A percentile compares a stretch with the other conserved stretches of the same genome.
Conservation (phyloP, 1,140 invertebrate genomes). For the Zophobas morio region DNA sequence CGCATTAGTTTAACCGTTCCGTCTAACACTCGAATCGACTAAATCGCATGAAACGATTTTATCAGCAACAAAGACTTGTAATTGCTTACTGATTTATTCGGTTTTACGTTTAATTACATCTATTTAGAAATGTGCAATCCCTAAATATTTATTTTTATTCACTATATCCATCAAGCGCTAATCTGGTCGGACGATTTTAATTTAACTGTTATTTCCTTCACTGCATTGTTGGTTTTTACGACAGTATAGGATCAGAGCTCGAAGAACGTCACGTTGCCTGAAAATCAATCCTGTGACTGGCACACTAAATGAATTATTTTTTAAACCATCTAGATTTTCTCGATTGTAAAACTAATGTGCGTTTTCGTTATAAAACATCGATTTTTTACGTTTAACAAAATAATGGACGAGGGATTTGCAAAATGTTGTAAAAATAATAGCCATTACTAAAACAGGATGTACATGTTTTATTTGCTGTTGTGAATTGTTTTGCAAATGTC, state of each 20-base stretch:
- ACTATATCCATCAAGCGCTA: slow-evolving; percentile 24
- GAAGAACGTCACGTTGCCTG: slow-evolving; percentile 35
- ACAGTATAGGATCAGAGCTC: slow-evolving; percentile 14
- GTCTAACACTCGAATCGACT: slow-evolving; percentile 6
- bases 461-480: not conserved
- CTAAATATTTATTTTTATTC: slow-evolving; percentile 37
- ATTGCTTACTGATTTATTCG: slow-evolving; percentile 26
- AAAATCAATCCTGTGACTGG: slow-evolving; percentile 19
- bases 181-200: slow-evolving; percentile 34
- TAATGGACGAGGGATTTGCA: too few species aligned
- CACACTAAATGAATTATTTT: slow-evolving; percentile 18
- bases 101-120: slow-evolving; percentile 31
- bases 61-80: slow-evolving; percentile 12
- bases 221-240: slow-evolving; percentile 27
- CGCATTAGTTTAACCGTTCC: slow-evolving; percentile 19
- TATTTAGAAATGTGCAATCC: slow-evolving; percentile 28
- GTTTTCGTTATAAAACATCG: not conserved
- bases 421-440: too few species aligned
- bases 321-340: slow-evolving; percentile 14
- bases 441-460: not conserved
- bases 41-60: slow-evolving; percentile 13
- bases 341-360: not conserved
- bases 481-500: too few species aligned
- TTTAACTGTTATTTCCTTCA: slow-evolving; percentile 41
- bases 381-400: not conserved